Base-by-base conservation (phyloP, 2,797 vertebrate species). In the Coranthus polyacanthus region DNA sequence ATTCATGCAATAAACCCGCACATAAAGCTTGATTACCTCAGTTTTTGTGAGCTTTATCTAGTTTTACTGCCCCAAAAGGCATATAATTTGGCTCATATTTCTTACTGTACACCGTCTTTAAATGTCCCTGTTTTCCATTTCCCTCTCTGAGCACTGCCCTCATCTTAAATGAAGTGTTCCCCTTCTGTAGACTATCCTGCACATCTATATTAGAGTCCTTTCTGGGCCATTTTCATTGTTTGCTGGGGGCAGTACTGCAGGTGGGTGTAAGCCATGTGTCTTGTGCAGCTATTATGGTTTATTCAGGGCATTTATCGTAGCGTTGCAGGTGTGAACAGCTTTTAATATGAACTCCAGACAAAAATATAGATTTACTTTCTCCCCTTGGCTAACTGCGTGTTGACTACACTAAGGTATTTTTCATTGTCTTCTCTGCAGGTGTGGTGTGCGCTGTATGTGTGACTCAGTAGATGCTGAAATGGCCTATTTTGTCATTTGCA, bases 211-310 rank as follows among this genome's bases (percentile, higher is more conserved):
- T 53, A 64, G 10, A 12, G 59, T 52, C 64, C 17, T 59, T 62
- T 64, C 59, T 68, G 52, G 57, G 60, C 43, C 51, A 39, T 72
- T 62, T 69, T 74, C 72, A 87, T 89, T 91, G 90, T 91, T 79
- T 82, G 81, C 71, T 50, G 57, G 47, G 44, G 59, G 55, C 66
- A 73, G 63, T n/a, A 34, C 17, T 69, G 71, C 75, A 83, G 67
- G 79, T 86, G 80, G 72, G 71, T 67, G 78, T 68, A 4, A 65
- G 22, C 61, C 60, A 50, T 75, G 72, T 62, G 63, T 62, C 63
- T 72, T 43, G 15, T 58, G 4, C 37, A 49, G 50, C 39, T 68
- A 17, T 73, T 79, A 15, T 38, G 29, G 17, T 61, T 59, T 68
- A 8, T 68, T 63, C 20, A 11, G 44, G 51, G 15, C 17, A 37